A percentile compares a stretch with the other conserved stretches of the same genome.
Evolutionary conservation across 2,113 vertebrate species (phyloP).

Genomic region (Saguinus imperator): DNA sequence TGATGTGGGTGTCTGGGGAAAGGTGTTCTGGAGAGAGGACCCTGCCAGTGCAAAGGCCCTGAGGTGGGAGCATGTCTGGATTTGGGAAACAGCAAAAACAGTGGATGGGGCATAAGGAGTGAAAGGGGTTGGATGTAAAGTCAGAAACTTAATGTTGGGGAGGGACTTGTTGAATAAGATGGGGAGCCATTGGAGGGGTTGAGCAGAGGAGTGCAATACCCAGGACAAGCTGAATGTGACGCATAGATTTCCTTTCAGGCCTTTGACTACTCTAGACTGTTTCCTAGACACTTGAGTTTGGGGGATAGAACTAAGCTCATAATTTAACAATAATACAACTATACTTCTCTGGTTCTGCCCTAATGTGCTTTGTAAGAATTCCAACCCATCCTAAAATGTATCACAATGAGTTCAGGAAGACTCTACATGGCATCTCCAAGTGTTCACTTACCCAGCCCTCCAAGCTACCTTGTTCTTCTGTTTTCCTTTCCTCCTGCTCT

Average conservation of each 20-base stretch:
- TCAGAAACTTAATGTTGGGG: background rate
- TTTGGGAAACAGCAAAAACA: background rate
- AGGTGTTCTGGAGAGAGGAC: background rate
- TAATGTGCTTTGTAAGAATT: background rate
- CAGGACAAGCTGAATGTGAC: background rate
- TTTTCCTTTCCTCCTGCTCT: background rate
- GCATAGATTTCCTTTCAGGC: background rate
- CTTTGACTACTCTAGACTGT: background rate
- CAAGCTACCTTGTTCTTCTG: fast-evolving
- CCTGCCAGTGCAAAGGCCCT: background rate
- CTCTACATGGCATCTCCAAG: background rate
- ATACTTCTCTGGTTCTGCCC: background rate
- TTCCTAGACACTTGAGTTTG: background rate
- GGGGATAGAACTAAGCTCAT: background rate
- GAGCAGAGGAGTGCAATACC: background rate
- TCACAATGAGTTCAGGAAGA: background rate
- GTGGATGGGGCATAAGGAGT: background rate
- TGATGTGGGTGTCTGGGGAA: background rate
- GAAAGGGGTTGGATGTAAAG: background rate
- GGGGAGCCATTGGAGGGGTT: background rate
- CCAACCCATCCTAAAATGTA: background rate
- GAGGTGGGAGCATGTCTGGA: background rate
- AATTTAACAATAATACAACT: background rate
- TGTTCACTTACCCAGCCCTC: background rate
- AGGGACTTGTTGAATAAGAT: background rate